Evolutionary conservation across 2,113 vertebrate species (phyloP), one percentile per base, ranked within the genome.

Genomic region (Tringa solitaria): DNA sequence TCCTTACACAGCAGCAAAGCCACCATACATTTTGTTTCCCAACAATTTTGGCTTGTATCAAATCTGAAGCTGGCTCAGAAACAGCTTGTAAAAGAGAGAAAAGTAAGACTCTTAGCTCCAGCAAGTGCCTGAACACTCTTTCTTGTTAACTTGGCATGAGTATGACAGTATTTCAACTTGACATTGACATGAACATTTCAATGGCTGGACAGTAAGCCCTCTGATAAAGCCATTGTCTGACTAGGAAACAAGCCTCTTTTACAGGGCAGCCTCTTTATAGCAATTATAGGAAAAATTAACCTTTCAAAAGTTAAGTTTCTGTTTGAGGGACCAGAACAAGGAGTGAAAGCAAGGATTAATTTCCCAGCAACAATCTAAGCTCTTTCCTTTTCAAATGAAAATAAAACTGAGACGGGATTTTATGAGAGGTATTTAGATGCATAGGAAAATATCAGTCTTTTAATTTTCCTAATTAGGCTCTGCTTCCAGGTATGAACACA

Each of bases 241-340:
- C 60, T 68, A 45, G 53, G 64, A 85, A 77, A 65, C 28, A 50
- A 93, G 63, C 10, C 13, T 80, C 21, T 92, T 12, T 54, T 86
- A 78, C 53, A 82, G 51, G 87, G 76, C 54, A 87, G 79, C 39
- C 27, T 83, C 72, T 96, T 95, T 72, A 64, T 50, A 81, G 56
- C 78, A 89, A 89, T 83, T 92, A 82, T 12, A 94, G 69, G 84
- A 93, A 97, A 96, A 97, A 95, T 73, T 90, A 97, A 91, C 77
- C 86, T 86, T 97, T 95, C 41, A 85, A 51, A 97, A 96, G 84
- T 72, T 95, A 93, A 72, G 39, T 78, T 95, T 72, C 56, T 94
- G 57, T 83, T 70, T 88, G 59, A 95, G 35, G 45, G 51, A 15
- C 11, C 39, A 91, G 93, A 96, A 85, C 53, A 93, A 96, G 56